Percentiles rank a stretch among this genome's conserved stretches.
Conservation (phyloP, 2,113 vertebrate species). For the Pionites leucogaster region DNA sequence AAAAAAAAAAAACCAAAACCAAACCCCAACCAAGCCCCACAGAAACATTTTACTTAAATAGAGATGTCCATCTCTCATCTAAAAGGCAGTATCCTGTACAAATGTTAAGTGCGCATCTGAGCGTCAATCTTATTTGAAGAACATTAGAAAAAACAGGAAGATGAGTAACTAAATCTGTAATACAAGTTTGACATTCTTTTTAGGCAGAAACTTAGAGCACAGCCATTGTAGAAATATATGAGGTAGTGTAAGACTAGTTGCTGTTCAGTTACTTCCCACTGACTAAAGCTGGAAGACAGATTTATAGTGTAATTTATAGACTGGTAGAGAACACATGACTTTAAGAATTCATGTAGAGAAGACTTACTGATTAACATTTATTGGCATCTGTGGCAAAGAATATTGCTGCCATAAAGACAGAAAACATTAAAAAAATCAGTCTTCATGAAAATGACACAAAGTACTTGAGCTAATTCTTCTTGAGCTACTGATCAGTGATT, state of each 20-base stretch:
- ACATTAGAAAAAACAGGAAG: not conserved
- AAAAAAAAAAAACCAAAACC: too few relatives aligned
- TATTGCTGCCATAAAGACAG: not conserved
- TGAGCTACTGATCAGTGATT: not conserved
- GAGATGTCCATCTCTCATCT: not conserved
- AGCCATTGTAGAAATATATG: not conserved
- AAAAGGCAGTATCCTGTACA: not conserved
- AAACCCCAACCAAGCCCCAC: not conserved
- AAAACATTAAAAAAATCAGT: not conserved
- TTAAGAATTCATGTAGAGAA: not conserved
- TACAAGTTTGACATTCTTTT: not conserved
- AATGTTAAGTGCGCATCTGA: not conserved
- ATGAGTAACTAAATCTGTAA: not conserved
- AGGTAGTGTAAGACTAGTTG: not conserved
- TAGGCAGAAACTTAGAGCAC: not conserved
- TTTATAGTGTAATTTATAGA: not conserved
- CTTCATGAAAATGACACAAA: not conserved
- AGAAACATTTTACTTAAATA: not conserved
- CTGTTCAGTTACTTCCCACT: not conserved
- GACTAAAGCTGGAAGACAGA: not conserved
- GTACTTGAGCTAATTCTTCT: not conserved
- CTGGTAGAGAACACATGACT: not conserved
- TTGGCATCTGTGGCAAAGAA: not conserved
- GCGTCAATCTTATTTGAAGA: not conserved
- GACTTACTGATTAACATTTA: not conserved